Conservation (phyloP, 2,888 invertebrate genomes). For the Eumerus sabulonum region DNA sequence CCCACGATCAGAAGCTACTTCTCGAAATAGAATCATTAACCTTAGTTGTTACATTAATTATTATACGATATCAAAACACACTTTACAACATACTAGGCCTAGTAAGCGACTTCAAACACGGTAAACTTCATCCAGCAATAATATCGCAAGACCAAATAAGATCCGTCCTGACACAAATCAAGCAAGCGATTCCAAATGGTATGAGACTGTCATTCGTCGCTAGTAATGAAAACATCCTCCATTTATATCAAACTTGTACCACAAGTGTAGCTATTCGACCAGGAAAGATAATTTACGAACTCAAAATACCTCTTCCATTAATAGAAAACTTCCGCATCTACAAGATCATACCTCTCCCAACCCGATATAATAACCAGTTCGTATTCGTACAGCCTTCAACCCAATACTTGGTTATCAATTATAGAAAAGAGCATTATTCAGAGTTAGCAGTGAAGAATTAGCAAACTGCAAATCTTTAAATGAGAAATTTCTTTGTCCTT, state of each 20-base stretch:
- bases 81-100: conserved; percentile 9
- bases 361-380: not conserved
- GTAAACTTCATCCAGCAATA: conserved; percentile 5
- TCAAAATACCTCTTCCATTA: conserved; percentile 9
- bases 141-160: not conserved
- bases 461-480: conserved; percentile 8
- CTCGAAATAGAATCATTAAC: conserved; percentile 21
- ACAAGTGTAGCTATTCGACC: not conserved
- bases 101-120: conserved; percentile 9
- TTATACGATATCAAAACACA: conserved; percentile 32
- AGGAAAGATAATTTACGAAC: conserved; percentile 8
- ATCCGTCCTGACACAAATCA: not conserved
- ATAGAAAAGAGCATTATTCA: conserved; percentile 7
- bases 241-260: conserved; percentile 1
- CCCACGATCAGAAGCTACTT: conserved; percentile 12
- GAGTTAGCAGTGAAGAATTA: conserved; percentile 10
- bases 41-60: conserved; percentile 8
- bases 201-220: conserved; percentile 1
- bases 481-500: conserved; percentile 4
- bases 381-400: conserved; percentile 13
- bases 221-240: conserved; percentile 1
- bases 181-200: not conserved
- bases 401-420: conserved; percentile 5
- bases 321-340: not conserved
- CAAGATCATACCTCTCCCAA: conserved; percentile 1